Evolutionary conservation across 2,797 vertebrate genomes (phyloP).

Genomic region (Periophthalmus magnuspinnatus): DNA sequence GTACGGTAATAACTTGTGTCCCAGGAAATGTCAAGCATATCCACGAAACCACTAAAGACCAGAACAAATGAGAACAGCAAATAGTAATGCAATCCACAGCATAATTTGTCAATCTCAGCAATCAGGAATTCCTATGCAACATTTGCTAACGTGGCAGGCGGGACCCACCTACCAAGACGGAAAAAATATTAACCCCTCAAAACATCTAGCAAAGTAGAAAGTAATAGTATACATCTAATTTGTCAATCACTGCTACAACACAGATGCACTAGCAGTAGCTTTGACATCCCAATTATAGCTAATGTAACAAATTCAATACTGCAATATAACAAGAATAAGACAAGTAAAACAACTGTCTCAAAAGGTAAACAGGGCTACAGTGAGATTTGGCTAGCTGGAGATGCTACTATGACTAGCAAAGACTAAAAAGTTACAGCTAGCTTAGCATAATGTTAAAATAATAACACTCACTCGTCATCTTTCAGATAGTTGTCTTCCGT

Average conservation of each 20-base stretch:
- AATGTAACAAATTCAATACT: too few species aligned
- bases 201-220: background rate
- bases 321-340: background rate
- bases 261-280: background rate
- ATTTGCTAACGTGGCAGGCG: slow-evolving; percentile 58
- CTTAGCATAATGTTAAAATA: slow-evolving; percentile 5
- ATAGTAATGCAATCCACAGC: too few species aligned
- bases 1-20: background rate
- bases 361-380: background rate
- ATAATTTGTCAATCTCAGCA: slow-evolving; percentile 14
- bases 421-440: slow-evolving; percentile 55
- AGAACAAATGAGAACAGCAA: background rate
- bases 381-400: slow-evolving; percentile 24
- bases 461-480: slow-evolving; percentile 91
- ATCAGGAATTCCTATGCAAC: slow-evolving; percentile 4
- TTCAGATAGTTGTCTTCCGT: slow-evolving; percentile 86
- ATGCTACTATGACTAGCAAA: slow-evolving; percentile 44
- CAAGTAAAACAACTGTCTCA: background rate
- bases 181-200: background rate
- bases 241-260: background rate
- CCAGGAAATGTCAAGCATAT: background rate
- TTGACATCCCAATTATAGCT: too few species aligned
- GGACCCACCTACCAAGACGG: slow-evolving; percentile 2
- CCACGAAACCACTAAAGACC: background rate
- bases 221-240: background rate